Conservation (phyloP, 2,888 invertebrate genomes). For the Eupithecia tripunctaria region DNA sequence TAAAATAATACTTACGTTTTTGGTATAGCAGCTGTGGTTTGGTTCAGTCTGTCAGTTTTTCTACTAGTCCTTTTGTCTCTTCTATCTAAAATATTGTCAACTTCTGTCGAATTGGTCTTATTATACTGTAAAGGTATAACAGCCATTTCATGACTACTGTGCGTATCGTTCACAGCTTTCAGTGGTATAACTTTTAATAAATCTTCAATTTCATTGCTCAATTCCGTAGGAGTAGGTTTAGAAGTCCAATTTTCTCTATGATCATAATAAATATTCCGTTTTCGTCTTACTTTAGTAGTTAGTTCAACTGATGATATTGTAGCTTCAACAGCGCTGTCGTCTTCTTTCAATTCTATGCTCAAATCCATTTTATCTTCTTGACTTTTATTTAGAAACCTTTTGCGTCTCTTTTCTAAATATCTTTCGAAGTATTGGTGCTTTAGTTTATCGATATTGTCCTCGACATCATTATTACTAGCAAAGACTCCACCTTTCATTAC, state of each 20-base stretch:
- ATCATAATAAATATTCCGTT: conserved; percentile 61
- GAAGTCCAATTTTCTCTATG: conserved; percentile 61
- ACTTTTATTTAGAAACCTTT: conserved; percentile 69
- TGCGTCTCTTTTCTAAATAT: conserved; percentile 74
- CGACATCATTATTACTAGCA: conserved; percentile 60
- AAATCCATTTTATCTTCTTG: conserved; percentile 59
- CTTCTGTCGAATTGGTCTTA: conserved; percentile 75
- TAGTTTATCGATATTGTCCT: conserved; percentile 68
- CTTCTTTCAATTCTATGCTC: conserved; percentile 61
- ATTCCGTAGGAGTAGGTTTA: conserved; percentile 52
- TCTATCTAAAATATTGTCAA: conserved; percentile 69
- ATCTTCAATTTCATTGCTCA: conserved; percentile 61
- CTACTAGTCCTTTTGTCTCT: conserved; percentile 81
- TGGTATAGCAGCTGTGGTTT: conserved; percentile 79
- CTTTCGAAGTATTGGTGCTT: conserved; percentile 79
- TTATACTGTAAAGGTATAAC: conserved; percentile 71
- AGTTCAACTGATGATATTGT: conserved; percentile 41
- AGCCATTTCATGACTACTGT: conserved; percentile 61
- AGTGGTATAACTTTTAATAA: conserved; percentile 74
- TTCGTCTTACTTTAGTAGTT: conserved; percentile 58
- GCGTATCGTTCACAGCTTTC: conserved; percentile 48
- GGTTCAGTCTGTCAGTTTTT: conserved; percentile 79
- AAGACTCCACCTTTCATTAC: conserved; percentile 78
- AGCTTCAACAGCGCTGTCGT: conserved; percentile 52
- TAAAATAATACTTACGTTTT: conserved; percentile 72